Percentiles rank a stretch among this genome's conserved stretches.
Evolutionary conservation across 2,113 vertebrate species (phyloP).

Genomic region (Larimichthys crocea): DNA sequence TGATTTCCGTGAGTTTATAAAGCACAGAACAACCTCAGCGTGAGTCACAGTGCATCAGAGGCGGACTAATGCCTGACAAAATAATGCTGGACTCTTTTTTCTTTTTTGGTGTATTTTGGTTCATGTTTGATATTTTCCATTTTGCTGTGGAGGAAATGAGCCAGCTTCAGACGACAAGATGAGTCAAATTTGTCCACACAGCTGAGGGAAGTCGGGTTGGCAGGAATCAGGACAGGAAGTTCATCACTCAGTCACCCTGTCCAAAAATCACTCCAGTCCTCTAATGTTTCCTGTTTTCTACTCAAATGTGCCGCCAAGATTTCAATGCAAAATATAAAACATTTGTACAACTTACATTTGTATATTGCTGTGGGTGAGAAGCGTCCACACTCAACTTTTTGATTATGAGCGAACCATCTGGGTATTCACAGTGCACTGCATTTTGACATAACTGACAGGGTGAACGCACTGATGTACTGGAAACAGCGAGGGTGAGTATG

Average conservation of each 20-base stretch:
- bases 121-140: constrained; percentile 47
- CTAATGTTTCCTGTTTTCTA: neutral
- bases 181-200: constrained; percentile 45
- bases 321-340: too few relatives aligned
- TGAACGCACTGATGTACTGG: too few relatives aligned
- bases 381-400: too few relatives aligned
- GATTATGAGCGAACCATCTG: too few relatives aligned
- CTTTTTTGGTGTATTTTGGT: neutral
- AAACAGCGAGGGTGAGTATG: too few relatives aligned
- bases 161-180: neutral
- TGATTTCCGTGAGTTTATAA: constrained; percentile 16
- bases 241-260: neutral
- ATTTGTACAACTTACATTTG: too few relatives aligned
- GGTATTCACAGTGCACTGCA: too few relatives aligned
- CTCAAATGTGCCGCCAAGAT: neutral
- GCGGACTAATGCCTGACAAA: constrained; percentile 2
- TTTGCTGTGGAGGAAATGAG: constrained; percentile 19
- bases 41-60: constrained; percentile 56
- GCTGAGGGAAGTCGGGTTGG: constrained; percentile 23
- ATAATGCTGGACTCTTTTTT: neutral
- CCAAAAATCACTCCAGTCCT: neutral
- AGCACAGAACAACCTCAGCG: constrained; percentile 8
- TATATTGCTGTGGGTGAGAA: too few relatives aligned
- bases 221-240: constrained; percentile 33
- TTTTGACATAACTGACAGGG: too few relatives aligned